A percentile compares a stretch with the other conserved stretches of the same genome.
These are phyloP conservation scores for Aphelinus atriplicis DNA, from an alignment of 1,140 invertebrate species.

Conservation along the genomic window DNA sequence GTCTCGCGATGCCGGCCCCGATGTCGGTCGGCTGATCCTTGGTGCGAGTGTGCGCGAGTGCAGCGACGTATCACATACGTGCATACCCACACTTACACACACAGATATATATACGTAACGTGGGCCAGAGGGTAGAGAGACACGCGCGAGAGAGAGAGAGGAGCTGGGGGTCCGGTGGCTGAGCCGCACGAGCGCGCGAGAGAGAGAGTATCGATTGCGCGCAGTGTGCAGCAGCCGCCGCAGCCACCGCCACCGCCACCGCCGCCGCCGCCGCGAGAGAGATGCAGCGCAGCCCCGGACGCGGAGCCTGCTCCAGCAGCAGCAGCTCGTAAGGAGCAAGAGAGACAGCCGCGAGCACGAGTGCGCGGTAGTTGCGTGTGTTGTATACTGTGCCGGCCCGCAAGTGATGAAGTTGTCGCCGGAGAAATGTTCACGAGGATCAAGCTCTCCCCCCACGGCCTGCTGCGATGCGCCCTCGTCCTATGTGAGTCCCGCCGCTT, in stretches of 20 bases:
- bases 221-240: too few species aligned
- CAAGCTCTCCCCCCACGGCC: constrained; percentile 25
- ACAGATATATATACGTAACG: neutral
- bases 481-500: constrained; percentile 26
- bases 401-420: constrained; percentile 38
- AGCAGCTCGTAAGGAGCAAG: neutral
- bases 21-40: too few species aligned
- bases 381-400: constrained; percentile 7
- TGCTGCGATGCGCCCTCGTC: constrained; percentile 33
- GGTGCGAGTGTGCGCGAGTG: too few species aligned
- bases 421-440: constrained; percentile 37
- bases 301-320: neutral
- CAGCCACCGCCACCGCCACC: neutral
- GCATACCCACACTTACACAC: constrained; percentile 24
- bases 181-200: too few species aligned
- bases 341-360: neutral
- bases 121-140: too few species aligned
- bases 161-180: neutral
- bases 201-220: too few species aligned
- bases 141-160: too few species aligned
- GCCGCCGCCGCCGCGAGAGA: neutral
- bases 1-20: neutral
- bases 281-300: neutral
- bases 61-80: too few species aligned
- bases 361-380: neutral